These are phyloP conservation scores for Heliconius hewitsoni DNA, from an alignment of 1,140 invertebrate genomes.

Conservation along the genomic window DNA sequence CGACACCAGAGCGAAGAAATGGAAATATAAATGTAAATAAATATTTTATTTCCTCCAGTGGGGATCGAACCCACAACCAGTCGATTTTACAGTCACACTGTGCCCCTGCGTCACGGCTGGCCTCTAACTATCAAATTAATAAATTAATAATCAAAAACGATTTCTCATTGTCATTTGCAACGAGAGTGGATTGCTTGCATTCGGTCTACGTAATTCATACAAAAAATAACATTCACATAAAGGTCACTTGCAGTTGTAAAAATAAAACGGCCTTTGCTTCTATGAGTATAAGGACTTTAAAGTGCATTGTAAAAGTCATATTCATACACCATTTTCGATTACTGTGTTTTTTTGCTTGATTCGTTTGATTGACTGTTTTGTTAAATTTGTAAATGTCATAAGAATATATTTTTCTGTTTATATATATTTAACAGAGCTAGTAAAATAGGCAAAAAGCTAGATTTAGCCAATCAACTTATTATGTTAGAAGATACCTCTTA, in stretches of 20 bases:
- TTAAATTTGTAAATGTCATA: slow-evolving; percentile 1
- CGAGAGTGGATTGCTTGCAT: slow-evolving; percentile 6
- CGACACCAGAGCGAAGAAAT: too few species aligned
- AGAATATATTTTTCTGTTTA: not conserved
- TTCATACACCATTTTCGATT: not conserved
- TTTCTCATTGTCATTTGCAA: not conserved
- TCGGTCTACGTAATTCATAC: slow-evolving; percentile 11
- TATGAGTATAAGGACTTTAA: slow-evolving; percentile 25
- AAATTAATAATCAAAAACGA: not conserved
- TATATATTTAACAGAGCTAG: not conserved
- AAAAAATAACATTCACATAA: slow-evolving; percentile 40
- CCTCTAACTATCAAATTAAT: not conserved
- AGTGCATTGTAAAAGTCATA: slow-evolving; percentile 9
- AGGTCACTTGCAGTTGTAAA: slow-evolving; percentile 32
- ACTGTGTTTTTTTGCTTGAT: not conserved
- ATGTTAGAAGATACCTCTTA: too few species aligned
- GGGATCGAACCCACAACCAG: too few species aligned
- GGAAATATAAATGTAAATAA: too few species aligned
- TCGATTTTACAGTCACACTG: too few species aligned
- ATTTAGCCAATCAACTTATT: too few species aligned
- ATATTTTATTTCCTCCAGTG: too few species aligned
- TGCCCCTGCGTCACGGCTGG: too few species aligned
- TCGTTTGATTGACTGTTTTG: not conserved
- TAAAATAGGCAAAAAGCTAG: too few species aligned
- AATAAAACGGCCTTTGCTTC: slow-evolving; percentile 30